Evolutionary conservation across 2,797 vertebrate species (phyloP).

Genomic region (Ctenopoma kingsleyae): DNA sequence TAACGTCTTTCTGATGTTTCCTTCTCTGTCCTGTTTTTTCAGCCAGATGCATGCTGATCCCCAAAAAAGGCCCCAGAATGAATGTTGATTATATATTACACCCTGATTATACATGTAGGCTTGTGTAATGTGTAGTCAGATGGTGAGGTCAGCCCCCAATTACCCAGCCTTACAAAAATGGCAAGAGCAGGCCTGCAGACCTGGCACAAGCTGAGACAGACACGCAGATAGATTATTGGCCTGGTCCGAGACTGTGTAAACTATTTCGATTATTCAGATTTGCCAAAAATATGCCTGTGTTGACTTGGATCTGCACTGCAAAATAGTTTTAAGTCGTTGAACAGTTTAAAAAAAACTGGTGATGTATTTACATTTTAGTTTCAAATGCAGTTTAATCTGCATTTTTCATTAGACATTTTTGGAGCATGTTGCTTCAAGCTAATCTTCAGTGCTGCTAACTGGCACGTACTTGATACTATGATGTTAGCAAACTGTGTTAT

Average conservation of each 20-base stretch:
- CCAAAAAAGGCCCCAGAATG: slow-evolving; percentile 34
- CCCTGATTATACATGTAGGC: slow-evolving; percentile 62
- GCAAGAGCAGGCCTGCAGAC: slow-evolving; percentile 46
- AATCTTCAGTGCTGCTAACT: no score
- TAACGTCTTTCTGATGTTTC: slow-evolving; percentile 26
- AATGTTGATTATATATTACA: slow-evolving; percentile 59
- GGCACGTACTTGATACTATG: background rate
- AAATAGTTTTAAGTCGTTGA: background rate
- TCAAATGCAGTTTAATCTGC: background rate
- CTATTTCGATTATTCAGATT: slow-evolving; percentile 41
- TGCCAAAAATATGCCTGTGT: slow-evolving; percentile 1
- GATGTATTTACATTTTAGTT: background rate
- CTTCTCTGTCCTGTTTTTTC: slow-evolving; percentile 22
- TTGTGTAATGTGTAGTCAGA: slow-evolving; percentile 64
- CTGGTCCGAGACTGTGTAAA: slow-evolving; percentile 23
- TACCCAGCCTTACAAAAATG: slow-evolving; percentile 61
- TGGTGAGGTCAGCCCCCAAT: slow-evolving; percentile 64
- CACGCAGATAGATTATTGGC: slow-evolving; percentile 47
- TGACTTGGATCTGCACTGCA: slow-evolving; percentile 11
- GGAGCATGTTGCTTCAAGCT: no score
- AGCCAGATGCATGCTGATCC: slow-evolving; percentile 31
- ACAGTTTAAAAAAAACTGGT: background rate
- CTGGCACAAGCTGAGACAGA: slow-evolving; percentile 51
- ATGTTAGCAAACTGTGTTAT: background rate
- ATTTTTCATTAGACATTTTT: no score